A percentile compares a stretch with the other conserved stretches of the same genome.
Conservation (phyloP, 1,140 invertebrate genomes). For the Phymastichus coffea region DNA sequence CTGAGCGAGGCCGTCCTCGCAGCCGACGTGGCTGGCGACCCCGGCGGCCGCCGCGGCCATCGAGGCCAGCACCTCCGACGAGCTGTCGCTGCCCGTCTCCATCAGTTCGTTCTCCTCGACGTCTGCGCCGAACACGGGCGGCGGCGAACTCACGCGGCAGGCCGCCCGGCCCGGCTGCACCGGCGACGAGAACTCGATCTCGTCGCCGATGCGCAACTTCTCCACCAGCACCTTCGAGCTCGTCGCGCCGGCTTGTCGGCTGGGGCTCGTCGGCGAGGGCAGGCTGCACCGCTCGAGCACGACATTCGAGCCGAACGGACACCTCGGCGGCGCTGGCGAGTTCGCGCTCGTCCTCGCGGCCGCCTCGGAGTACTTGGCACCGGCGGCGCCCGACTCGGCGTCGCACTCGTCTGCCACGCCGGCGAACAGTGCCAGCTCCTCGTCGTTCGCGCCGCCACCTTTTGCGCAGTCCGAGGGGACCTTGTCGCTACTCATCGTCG, state of each 20-base stretch:
- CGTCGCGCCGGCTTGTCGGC: not conserved
- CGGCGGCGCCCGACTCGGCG: not conserved
- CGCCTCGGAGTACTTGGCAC: not conserved
- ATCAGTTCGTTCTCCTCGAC: conserved; percentile 46
- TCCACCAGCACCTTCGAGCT: conserved; percentile 28
- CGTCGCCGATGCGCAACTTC: conserved; percentile 34
- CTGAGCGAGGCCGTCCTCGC: conserved; percentile 36
- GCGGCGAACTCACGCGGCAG: not conserved
- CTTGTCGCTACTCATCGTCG: not conserved
- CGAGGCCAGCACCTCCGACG: conserved; percentile 40
- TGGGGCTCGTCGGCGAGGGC: not conserved
- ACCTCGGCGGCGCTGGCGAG: not conserved
- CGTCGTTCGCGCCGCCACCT: too few relatives aligned
- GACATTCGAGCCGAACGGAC: not conserved
- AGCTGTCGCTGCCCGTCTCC: conserved; percentile 46
- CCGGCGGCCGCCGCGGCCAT: conserved; percentile 31
- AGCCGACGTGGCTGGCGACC: conserved; percentile 17
- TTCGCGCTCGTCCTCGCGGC: too few relatives aligned
- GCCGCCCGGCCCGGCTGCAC: not conserved
- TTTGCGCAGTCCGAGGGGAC: not conserved
- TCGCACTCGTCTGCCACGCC: too few relatives aligned
- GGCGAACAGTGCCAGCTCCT: not conserved
- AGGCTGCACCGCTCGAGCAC: conserved; percentile 1
- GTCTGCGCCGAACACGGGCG: conserved; percentile 4
- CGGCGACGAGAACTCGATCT: conserved; percentile 31